Evolutionary conservation across 2,797 vertebrate species (phyloP).

Genomic region (Limosa lapponica): DNA sequence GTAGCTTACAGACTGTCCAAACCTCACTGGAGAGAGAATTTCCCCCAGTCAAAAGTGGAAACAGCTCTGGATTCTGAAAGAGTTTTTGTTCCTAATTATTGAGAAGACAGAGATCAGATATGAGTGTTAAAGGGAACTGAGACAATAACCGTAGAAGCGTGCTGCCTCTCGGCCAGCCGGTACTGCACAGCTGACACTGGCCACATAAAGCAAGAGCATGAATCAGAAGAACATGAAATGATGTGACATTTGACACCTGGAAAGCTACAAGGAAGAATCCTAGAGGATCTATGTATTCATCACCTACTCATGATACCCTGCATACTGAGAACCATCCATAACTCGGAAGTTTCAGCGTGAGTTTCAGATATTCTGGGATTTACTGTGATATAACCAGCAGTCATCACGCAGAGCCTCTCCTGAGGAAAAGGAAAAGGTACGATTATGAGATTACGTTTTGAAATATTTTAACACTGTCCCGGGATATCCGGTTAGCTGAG

Average conservation of each 20-base stretch:
- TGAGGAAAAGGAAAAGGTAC: constrained; percentile 37
- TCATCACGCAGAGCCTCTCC: neutral
- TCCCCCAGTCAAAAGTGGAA: neutral
- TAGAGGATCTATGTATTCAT: neutral
- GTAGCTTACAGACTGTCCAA: neutral
- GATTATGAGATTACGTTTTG: neutral
- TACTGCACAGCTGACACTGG: neutral
- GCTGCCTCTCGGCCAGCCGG: neutral
- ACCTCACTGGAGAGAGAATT: neutral
- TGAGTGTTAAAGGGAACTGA: neutral
- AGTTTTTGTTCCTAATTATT: neutral
- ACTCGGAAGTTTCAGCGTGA: neutral
- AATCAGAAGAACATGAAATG: neutral
- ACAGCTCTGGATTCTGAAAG: neutral
- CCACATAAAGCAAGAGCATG: neutral
- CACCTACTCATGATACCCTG: neutral
- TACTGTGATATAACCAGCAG: neutral
- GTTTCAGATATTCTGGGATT: neutral
- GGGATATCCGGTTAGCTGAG: neutral
- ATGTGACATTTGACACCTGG: neutral
- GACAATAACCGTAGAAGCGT: neutral
- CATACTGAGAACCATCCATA: neutral
- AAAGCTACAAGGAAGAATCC: neutral
- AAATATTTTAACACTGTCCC: neutral
- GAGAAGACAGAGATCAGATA: neutral